These are phyloP conservation scores for Caenorhabditis zanzibari DNA, from an alignment of 2,888 invertebrate genomes.

Conservation along the genomic window DNA sequence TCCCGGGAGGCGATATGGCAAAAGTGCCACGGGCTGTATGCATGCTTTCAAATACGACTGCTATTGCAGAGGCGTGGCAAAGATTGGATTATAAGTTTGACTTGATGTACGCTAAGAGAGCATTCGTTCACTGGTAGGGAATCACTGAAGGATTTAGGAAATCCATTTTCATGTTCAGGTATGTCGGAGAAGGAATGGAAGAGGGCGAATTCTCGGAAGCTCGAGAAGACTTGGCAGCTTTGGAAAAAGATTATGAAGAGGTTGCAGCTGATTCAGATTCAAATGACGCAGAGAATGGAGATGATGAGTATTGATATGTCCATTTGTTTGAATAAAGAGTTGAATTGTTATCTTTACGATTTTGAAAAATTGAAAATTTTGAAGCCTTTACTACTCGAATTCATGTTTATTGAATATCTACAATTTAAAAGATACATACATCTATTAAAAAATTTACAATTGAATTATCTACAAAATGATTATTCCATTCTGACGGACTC, in stretches of 20 bases:
- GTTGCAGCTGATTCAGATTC: constrained; percentile 65
- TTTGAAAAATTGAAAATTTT: neutral
- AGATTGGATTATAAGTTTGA: constrained; percentile 89
- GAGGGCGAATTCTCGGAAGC: constrained; percentile 83
- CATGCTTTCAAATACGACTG: constrained; percentile 95
- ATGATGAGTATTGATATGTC: constrained; percentile 34
- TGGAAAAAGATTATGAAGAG: constrained; percentile 79
- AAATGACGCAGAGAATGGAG: constrained; percentile 15
- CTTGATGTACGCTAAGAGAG: constrained; percentile 89
- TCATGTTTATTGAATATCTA: neutral
- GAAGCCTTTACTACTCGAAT: too few species aligned
- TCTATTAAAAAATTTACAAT: neutral
- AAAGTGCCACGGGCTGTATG: constrained; percentile 89
- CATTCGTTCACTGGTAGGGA: constrained; percentile 76
- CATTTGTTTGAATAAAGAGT: constrained; percentile 7
- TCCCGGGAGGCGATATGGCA: constrained; percentile 93
- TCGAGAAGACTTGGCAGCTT: constrained; percentile 79
- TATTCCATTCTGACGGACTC: constrained; percentile 52
- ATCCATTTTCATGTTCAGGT: constrained; percentile 82
- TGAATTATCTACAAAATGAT: neutral
- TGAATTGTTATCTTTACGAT: neutral
- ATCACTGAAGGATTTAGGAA: neutral
- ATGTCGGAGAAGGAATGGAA: constrained; percentile 84
- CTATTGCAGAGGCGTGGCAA: constrained; percentile 92
- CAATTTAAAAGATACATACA: neutral